These are phyloP conservation scores for Platycercus adscitus DNA, from an alignment of 2,113 vertebrate species.

Conservation along the genomic window DNA sequence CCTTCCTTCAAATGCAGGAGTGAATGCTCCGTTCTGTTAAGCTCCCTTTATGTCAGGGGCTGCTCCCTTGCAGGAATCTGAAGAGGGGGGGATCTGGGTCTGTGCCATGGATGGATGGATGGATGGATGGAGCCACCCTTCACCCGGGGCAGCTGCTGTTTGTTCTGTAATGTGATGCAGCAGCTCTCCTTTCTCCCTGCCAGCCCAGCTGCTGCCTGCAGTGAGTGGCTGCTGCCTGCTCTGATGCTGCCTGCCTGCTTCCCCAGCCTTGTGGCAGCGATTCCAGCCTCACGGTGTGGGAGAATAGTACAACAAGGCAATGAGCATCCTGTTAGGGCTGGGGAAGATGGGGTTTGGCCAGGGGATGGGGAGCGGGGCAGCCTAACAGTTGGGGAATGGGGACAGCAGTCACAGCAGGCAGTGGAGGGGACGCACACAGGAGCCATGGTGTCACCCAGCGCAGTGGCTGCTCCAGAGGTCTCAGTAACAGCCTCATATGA, in stretches of 20 bases:
- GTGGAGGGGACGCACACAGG: background rate
- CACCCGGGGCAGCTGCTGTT: background rate
- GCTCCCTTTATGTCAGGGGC: background rate
- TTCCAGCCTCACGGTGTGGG: background rate
- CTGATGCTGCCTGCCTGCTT: background rate
- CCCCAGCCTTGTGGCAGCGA: background rate
- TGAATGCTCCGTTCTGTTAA: fast-evolving
- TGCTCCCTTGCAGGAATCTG: background rate
- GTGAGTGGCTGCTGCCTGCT: background rate
- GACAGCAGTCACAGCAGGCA: fast-evolving
- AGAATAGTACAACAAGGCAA: background rate
- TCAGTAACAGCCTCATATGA: background rate
- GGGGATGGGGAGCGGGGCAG: fast-evolving
- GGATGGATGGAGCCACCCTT: background rate
- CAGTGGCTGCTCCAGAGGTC: background rate
- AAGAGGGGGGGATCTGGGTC: background rate
- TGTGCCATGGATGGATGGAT: background rate
- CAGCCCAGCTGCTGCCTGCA: background rate
- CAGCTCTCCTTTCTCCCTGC: background rate
- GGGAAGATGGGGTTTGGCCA: background rate
- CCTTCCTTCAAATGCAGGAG: background rate
- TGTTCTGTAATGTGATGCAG: conserved; percentile 13
- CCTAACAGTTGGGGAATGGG: background rate
- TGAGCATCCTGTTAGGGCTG: background rate
- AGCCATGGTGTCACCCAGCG: background rate